Evolutionary conservation across 2,797 vertebrate species (phyloP).

Genomic region (Labroides dimidiatus): DNA sequence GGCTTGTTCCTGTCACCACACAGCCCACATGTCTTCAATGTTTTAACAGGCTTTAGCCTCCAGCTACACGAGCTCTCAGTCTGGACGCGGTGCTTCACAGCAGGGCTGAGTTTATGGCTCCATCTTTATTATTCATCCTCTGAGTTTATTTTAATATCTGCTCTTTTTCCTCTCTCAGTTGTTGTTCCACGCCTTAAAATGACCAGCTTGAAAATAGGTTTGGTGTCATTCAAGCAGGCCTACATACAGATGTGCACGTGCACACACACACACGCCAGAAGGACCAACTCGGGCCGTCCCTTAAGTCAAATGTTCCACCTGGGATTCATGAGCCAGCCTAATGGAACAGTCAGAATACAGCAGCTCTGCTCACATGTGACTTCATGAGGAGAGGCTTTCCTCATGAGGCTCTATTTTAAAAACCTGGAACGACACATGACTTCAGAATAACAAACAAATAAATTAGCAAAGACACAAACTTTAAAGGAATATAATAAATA

Average conservation of each 20-base stretch:
- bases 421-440: neutral
- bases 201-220: constrained; percentile 49
- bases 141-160: constrained; percentile 49
- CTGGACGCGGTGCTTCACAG: constrained; percentile 53
- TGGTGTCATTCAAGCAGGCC: constrained; percentile 18
- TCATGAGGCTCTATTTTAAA: neutral
- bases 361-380: constrained; percentile 19
- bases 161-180: constrained; percentile 44
- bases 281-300: constrained; percentile 31
- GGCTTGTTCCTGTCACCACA: constrained; percentile 51
- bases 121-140: constrained; percentile 57
- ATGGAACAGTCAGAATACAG: constrained; percentile 52
- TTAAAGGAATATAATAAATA: too few species aligned
- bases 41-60: constrained; percentile 48
- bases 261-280: too few species aligned
- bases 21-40: constrained; percentile 53
- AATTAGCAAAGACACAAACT: too few species aligned
- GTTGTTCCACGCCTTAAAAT: constrained; percentile 52
- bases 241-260: too few species aligned
- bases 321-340: constrained; percentile 56
- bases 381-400: constrained; percentile 5
- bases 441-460: neutral
- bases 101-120: constrained; percentile 36
- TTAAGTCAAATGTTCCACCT: constrained; percentile 52
- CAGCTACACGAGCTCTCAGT: constrained; percentile 53